Base-by-base conservation (phyloP, 2,888 invertebrate genomes). In the Tipula lateralis region DNA sequence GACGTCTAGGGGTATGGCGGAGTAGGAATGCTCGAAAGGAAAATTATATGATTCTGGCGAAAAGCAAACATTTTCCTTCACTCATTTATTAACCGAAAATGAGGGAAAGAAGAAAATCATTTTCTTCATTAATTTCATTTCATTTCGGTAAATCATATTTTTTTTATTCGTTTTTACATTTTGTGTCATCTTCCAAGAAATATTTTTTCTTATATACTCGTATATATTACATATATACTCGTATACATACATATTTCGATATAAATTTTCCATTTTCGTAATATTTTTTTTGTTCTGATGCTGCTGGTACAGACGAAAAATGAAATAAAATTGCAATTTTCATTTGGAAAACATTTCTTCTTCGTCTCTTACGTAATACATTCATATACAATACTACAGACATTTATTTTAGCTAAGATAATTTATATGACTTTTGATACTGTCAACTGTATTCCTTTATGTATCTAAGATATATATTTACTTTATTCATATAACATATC, bases 161-260 rank as follows among this genome's bases (percentile, higher is more conserved):
- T 4, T 39, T 39, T 39, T 44, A 12, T 36, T n/a, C n/a, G n/a
- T 36, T 36, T 36, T 2, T 44, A 44, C n/a, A 44, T 50, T 50
- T 66, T 66, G 66, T 66, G 66, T 66, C 66, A 66, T 66, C 66
- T 66, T 24, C 66, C 66, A 66, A 66, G 66, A 66, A 66, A 66
- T 66, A 66, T 66, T 66, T 66, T 24, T 9, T 6, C 13, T 39
- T 39, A 13, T 13, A 39, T 39, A n/a, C n/a, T n/a, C n/a, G 2
- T 66, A 50, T 50, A 4, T 5, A n/a, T 6, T 50, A 50, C 16
- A 16, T 5, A 50, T 44, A 16, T 24, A 66, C 24, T 9, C 16
- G 36, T 32, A 6, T 32, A n/a, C n/a, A n/a, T 44, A n/a, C n/a
- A n/a, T 44, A 66, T 66, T 66, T 66, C 66, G 66, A 66, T 24